phyloP scores from a whole-genome alignment of 2,113 vertebrate species.

The Naja naja region DNA sequence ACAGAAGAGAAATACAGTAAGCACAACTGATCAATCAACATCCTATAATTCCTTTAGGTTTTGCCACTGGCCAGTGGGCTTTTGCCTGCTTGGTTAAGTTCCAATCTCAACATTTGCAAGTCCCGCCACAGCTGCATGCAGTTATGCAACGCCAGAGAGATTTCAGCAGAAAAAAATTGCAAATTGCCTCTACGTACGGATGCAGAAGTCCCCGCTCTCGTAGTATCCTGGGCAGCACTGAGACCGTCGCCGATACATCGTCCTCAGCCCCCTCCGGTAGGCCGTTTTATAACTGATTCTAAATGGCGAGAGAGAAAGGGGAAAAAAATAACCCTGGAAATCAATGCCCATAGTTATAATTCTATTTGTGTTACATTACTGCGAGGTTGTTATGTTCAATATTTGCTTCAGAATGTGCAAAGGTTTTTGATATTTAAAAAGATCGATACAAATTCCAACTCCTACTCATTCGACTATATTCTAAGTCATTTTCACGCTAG shows the following conservation, averaged over 20 bases:
- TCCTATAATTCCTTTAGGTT: background rate
- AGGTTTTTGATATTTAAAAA: conserved; percentile 59
- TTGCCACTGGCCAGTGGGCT: background rate
- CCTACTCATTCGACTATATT: conserved; percentile 26
- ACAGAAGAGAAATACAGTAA: background rate
- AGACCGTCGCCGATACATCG: conserved; percentile 96
- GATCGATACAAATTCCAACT: conserved; percentile 58
- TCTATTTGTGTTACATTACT: conserved; percentile 66
- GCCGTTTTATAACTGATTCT: conserved; percentile 99
- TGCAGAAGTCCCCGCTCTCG: conserved; percentile 92
- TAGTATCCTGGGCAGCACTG: conserved; percentile 99
- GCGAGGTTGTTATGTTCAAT: conserved; percentile 60
- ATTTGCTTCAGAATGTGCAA: conserved; percentile 71
- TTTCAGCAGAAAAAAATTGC: background rate
- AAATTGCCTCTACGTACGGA: conserved; percentile 80
- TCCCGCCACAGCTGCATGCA: background rate
- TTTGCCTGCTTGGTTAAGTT: background rate
- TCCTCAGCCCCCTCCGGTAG: conserved; percentile 91
- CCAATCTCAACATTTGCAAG: background rate
- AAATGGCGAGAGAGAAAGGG: conserved; percentile 60
- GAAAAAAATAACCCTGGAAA: conserved; percentile 56
- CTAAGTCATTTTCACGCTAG: background rate
- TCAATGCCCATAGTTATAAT: conserved; percentile 63
- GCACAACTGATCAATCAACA: background rate
- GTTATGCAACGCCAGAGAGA: background rate